A percentile compares a stretch with the other conserved stretches of the same genome.
phyloP scores from a whole-genome alignment of 2,888 invertebrate species.

The Rhabditoides inermis region DNA sequence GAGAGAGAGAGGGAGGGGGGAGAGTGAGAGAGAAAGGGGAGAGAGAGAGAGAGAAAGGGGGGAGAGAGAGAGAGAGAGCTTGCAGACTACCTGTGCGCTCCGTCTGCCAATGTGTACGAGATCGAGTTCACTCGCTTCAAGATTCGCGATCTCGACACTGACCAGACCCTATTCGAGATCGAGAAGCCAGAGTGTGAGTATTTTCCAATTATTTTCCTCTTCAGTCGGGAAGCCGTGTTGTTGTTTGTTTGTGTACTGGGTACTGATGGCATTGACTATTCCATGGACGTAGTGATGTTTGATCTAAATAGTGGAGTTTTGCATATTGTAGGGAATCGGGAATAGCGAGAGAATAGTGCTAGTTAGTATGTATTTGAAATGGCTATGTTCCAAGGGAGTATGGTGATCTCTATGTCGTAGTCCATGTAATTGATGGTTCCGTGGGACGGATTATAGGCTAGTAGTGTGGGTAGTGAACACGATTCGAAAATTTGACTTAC shows the following conservation, averaged over 20 bases:
- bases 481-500: too few relatives aligned
- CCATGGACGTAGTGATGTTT: background rate
- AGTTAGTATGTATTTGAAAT: background rate
- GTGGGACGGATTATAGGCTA: too few relatives aligned
- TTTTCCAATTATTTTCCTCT: background rate
- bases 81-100: conserved; percentile 76
- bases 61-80: conserved; percentile 19
- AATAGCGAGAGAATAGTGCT: background rate
- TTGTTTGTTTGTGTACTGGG: background rate
- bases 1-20: conserved; percentile 6
- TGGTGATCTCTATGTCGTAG: too few relatives aligned
- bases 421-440: too few relatives aligned
- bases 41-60: conserved; percentile 4
- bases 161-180: conserved; percentile 84
- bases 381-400: too few relatives aligned
- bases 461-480: too few relatives aligned
- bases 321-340: background rate
- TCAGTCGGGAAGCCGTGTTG: too few relatives aligned
- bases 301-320: conserved; percentile 10
- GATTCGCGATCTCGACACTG: conserved; percentile 80
- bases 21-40: conserved; percentile 4
- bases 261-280: background rate
- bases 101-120: conserved; percentile 90
- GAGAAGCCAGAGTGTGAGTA: conserved; percentile 64
- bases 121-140: conserved; percentile 96